Percentiles rank a stretch among this genome's conserved stretches.
These are phyloP conservation scores for Cavia porcellus DNA, from an alignment of 2,113 vertebrate genomes.

Conservation along the genomic window DNA sequence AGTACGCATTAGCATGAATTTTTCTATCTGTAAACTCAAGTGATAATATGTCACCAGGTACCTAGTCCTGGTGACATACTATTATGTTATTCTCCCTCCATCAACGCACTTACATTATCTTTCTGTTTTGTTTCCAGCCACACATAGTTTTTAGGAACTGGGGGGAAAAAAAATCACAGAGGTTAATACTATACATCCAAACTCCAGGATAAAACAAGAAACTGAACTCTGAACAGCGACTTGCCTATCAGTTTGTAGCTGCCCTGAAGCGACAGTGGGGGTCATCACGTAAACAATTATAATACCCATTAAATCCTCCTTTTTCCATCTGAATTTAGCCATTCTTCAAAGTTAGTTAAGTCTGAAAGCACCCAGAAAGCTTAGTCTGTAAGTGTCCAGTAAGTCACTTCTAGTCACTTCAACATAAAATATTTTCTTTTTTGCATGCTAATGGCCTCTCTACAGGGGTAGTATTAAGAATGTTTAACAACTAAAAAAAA, in stretches of 20 bases:
- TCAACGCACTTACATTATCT: neutral
- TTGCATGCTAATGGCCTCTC: neutral
- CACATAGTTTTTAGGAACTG: neutral
- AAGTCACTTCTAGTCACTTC: conserved; percentile 29
- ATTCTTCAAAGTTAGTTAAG: conserved; percentile 53
- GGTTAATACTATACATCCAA: conserved; percentile 46
- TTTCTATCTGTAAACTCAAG: conserved; percentile 29
- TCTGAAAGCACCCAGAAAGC: neutral
- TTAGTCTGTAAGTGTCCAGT: neutral
- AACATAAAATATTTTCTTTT: neutral
- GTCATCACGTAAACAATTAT: neutral
- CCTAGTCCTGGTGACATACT: neutral
- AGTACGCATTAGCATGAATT: neutral
- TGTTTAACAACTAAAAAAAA: conserved; percentile 53
- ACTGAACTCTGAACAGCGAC: conserved; percentile 51
- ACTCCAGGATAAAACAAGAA: conserved; percentile 18
- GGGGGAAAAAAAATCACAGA: conserved; percentile 26
- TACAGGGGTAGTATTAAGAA: conserved; percentile 27
- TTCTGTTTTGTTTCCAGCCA: conserved; percentile 52
- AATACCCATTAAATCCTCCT: neutral
- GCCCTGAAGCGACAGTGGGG: neutral
- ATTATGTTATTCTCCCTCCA: conserved; percentile 23
- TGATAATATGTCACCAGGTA: neutral
- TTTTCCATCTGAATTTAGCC: conserved; percentile 17
- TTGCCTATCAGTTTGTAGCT: neutral